Evolutionary conservation across 2,888 invertebrate species (phyloP).

Genomic region (Xestoiulus laeticollis): DNA sequence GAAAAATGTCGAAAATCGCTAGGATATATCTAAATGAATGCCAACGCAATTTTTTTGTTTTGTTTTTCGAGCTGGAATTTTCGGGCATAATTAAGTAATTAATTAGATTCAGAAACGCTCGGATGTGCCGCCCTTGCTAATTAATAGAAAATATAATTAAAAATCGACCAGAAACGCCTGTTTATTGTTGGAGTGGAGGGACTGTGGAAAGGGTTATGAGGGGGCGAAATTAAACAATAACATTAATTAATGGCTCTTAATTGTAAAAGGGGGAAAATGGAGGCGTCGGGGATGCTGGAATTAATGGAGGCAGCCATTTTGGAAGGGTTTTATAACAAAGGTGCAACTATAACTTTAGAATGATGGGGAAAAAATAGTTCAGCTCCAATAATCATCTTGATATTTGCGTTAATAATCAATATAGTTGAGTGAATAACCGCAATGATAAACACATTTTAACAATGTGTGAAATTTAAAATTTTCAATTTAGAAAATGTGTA

Average conservation of each 20-base stretch:
- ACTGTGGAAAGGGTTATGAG: not conserved
- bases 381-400: too few species aligned
- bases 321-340: not conserved
- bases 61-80: not conserved
- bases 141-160: not conserved
- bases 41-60: not conserved
- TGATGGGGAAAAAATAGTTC: too few species aligned
- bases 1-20: not conserved
- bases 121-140: not conserved
- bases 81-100: not conserved
- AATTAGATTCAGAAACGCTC: not conserved
- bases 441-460: too few species aligned
- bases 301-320: not conserved
- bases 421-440: too few species aligned
- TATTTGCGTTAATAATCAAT: too few species aligned
- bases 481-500: too few species aligned
- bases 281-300: not conserved
- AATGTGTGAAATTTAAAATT: too few species aligned
- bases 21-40: not conserved
- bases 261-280: not conserved
- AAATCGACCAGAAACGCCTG: not conserved
- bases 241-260: not conserved
- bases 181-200: not conserved
- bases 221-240: not conserved
- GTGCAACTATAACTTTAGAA: not conserved